Evolutionary conservation across 2,797 vertebrate genomes (phyloP).

Genomic region (Alfaro cultratus): DNA sequence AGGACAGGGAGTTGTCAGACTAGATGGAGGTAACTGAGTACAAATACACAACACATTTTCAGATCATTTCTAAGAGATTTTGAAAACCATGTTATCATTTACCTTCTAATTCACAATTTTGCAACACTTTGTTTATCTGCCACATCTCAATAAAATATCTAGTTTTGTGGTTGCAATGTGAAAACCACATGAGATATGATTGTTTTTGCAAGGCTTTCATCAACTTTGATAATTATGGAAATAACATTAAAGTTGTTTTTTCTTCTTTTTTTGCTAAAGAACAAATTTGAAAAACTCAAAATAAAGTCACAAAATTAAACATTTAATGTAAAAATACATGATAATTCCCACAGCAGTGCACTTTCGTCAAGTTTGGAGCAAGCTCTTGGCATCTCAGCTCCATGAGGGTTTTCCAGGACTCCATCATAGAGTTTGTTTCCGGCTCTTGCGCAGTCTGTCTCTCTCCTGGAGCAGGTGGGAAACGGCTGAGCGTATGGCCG

Average conservation of each 20-base stretch:
- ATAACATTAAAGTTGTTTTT: background rate
- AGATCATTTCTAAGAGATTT: background rate
- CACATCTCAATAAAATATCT: too few species aligned
- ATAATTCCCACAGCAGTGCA: background rate
- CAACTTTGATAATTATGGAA: background rate
- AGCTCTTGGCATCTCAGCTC: slow-evolving; percentile 8
- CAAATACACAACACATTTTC: background rate
- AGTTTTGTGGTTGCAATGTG: background rate
- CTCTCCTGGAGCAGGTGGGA: slow-evolving; percentile 88
- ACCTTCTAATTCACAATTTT: background rate
- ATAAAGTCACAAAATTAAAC: background rate
- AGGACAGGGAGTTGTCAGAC: background rate
- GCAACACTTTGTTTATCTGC: background rate
- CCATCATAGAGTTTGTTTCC: slow-evolving; percentile 44
- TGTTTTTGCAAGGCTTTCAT: background rate
- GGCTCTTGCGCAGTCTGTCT: slow-evolving; percentile 71
- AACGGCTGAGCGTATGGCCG: slow-evolving; percentile 85
- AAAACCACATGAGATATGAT: background rate
- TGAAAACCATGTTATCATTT: background rate
- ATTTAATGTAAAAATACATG: background rate
- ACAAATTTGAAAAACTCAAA: background rate
- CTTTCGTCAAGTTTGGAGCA: background rate
- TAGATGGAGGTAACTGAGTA: background rate
- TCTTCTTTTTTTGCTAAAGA: background rate
- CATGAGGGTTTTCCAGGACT: slow-evolving; percentile 23